Percentiles rank a stretch among this genome's conserved stretches.
Conservation (phyloP, 2,113 vertebrate species). For the Cervus canadensis region DNA sequence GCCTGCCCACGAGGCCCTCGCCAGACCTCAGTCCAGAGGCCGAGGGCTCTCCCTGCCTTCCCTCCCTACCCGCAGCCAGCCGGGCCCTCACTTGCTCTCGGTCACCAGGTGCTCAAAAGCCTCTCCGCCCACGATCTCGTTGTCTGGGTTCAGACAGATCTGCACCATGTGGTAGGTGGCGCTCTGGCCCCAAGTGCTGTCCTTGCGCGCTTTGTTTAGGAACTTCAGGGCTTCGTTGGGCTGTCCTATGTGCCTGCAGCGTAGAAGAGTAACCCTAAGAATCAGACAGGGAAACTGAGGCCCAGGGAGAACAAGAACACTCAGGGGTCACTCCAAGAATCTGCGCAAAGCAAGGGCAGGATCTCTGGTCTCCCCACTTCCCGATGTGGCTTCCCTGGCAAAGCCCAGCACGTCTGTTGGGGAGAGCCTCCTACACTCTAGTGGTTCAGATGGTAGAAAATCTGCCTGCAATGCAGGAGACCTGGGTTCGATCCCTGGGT, state of each 20-base stretch:
- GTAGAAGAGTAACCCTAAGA: neutral
- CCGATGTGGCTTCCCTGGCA: neutral
- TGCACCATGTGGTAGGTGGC: conserved; percentile 77
- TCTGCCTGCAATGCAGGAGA: neutral
- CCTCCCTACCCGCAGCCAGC: neutral
- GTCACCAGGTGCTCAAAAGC: conserved; percentile 68
- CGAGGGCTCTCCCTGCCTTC: neutral
- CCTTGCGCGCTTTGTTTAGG: conserved; percentile 79
- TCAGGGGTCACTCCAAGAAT: neutral
- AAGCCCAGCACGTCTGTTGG: neutral
- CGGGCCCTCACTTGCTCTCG: conserved; percentile 67
- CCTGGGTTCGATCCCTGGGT: neutral
- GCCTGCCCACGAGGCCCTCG: neutral
- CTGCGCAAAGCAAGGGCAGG: neutral
- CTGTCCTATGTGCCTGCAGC: conserved; percentile 68
- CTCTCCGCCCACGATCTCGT: conserved; percentile 78
- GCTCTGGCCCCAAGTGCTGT: conserved; percentile 73
- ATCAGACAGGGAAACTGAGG: neutral
- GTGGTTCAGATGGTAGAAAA: neutral
- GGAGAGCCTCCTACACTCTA: neutral
- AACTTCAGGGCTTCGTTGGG: conserved; percentile 75
- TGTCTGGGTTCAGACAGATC: conserved; percentile 82
- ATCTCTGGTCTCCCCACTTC: neutral
- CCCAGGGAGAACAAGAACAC: too few relatives aligned
- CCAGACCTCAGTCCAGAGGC: neutral